Conservation (phyloP, 2,888 invertebrate species). For the Caenorhabditis afra region DNA sequence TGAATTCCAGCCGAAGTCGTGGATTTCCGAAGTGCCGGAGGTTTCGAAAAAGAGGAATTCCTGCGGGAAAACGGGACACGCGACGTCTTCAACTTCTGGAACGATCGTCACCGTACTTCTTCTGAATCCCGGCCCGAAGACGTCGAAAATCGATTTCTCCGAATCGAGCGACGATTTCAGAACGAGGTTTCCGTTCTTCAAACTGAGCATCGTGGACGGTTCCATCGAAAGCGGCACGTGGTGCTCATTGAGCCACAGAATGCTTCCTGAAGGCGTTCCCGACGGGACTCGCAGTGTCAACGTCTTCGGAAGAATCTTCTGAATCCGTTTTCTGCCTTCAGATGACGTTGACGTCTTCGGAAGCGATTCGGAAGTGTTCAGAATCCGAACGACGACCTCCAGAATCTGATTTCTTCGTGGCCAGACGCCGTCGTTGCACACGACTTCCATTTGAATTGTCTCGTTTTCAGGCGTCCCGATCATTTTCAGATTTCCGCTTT, state of each 20-base stretch:
- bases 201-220: neutral
- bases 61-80: constrained; percentile 24
- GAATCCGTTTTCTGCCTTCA: neutral
- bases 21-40: constrained; percentile 3
- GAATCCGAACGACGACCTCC: constrained; percentile 3
- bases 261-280: constrained; percentile 12
- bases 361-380: neutral
- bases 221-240: constrained; percentile 12
- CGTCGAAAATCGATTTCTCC: neutral
- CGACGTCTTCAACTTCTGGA: neutral
- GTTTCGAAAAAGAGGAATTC: constrained; percentile 25
- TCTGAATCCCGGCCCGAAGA: constrained; percentile 10
- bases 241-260: constrained; percentile 11
- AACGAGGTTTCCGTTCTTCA: constrained; percentile 16
- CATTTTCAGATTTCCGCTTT: constrained; percentile 2
- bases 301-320: constrained; percentile 8
- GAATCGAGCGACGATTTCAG: constrained; percentile 4
- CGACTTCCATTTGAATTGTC: constrained; percentile 6
- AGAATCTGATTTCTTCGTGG: constrained; percentile 22
- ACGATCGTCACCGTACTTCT: constrained; percentile 16
- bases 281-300: constrained; percentile 10
- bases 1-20: constrained; percentile 17
- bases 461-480: neutral
- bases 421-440: constrained; percentile 47
- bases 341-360: neutral